These are phyloP conservation scores for Sarcophaga subvicina DNA, from an alignment of 2,888 invertebrate species.

Conservation along the genomic window DNA sequence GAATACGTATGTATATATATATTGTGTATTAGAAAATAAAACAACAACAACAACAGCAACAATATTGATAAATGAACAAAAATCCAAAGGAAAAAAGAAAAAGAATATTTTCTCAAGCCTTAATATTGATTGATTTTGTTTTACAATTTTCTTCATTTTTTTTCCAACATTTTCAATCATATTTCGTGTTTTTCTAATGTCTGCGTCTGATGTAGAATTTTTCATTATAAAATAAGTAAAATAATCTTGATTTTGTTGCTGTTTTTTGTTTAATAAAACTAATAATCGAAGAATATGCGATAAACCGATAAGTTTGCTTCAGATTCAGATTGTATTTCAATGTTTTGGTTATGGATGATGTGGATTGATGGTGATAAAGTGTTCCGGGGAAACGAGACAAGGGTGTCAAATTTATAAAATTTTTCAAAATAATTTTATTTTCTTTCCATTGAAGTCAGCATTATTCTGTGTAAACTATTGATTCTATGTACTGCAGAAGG, in stretches of 20 bases:
- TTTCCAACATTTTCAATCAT: not conserved
- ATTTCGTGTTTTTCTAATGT: not conserved
- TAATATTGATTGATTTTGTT: conserved; percentile 67
- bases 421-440: not conserved
- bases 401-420: too few species aligned
- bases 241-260: too few species aligned
- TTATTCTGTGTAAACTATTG: not conserved
- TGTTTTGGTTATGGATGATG: too few species aligned
- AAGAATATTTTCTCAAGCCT: conserved; percentile 48
- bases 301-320: too few species aligned
- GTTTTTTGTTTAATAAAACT: too few species aligned
- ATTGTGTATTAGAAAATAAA: not conserved
- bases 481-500: not conserved
- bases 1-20: too few species aligned
- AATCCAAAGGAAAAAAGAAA: not conserved
- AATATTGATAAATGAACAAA: not conserved
- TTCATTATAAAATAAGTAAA: not conserved
- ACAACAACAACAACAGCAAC: not conserved
- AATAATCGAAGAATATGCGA: too few species aligned
- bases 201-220: not conserved
- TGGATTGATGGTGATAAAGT: too few species aligned
- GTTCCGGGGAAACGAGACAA: too few species aligned
- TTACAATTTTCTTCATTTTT: conserved; percentile 2
- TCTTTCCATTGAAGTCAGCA: not conserved
- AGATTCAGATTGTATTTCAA: too few species aligned